phyloP scores from a whole-genome alignment of 2,113 vertebrate species.

The Oenanthe oenanthe region DNA sequence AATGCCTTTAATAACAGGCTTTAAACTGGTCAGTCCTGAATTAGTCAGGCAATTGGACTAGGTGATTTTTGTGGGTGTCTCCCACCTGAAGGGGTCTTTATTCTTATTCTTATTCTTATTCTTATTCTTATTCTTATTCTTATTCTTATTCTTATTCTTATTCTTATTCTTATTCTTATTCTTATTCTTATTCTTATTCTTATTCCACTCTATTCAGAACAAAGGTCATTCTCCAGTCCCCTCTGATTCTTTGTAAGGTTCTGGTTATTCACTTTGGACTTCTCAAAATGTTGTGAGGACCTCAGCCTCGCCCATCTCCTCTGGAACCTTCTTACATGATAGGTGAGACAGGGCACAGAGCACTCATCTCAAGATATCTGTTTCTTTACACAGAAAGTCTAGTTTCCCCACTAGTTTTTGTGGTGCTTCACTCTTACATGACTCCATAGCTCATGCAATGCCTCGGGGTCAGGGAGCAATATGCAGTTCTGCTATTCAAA shows the following conservation, averaged over 20 bases:
- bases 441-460: neutral
- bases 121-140: too few species aligned
- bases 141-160: too few species aligned
- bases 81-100: neutral
- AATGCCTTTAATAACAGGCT: neutral
- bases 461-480: neutral
- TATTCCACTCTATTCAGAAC: neutral
- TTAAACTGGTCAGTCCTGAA: neutral
- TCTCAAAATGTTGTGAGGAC: neutral
- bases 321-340: neutral
- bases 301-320: neutral
- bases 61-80: neutral
- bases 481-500: neutral
- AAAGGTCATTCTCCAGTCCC: neutral
- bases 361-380: neutral
- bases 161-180: too few species aligned
- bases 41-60: neutral
- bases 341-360: fast-evolving
- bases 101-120: too few species aligned
- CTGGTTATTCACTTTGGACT: neutral
- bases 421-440: neutral
- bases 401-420: neutral
- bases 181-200: too few species aligned
- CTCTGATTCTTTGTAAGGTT: neutral
- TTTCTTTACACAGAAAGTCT: neutral